phyloP scores from a whole-genome alignment of 2,113 vertebrate species.

The Phalacrocorax aristotelis region DNA sequence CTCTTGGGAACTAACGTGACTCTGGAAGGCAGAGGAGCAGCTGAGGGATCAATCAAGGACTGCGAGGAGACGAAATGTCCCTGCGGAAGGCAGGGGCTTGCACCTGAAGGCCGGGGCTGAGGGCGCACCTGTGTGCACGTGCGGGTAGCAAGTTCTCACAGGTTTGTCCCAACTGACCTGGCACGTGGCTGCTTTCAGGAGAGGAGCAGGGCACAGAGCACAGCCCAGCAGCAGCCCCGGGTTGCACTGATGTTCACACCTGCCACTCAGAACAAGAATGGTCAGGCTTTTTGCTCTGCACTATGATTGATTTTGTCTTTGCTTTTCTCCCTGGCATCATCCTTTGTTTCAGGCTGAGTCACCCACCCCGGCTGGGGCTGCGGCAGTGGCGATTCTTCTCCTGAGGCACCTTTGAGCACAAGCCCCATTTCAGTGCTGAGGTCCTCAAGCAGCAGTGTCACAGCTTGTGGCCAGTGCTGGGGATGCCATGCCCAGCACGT shows the following conservation, averaged over 20 bases:
- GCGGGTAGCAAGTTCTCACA: background rate
- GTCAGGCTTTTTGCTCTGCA: background rate
- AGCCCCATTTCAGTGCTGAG: background rate
- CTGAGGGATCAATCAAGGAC: background rate
- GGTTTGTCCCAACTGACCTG: background rate
- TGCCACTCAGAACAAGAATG: background rate
- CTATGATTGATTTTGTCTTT: background rate
- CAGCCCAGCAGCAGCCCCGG: background rate
- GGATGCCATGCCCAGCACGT: rapidly evolving
- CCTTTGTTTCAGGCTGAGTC: background rate
- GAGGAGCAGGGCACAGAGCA: background rate
- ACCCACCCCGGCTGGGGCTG: background rate
- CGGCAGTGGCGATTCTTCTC: background rate
- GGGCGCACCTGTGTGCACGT: rapidly evolving
- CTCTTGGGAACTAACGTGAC: rapidly evolving
- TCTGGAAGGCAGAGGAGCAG: background rate
- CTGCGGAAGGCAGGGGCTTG: background rate
- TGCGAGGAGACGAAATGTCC: background rate
- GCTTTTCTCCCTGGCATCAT: background rate
- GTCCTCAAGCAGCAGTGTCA: background rate
- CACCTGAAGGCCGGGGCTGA: rapidly evolving
- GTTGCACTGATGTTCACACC: background rate
- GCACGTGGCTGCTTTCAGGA: background rate
- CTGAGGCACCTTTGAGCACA: background rate
- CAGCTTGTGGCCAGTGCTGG: rapidly evolving